Base-by-base conservation (phyloP, 2,797 vertebrate species). In the Enteromius radiatus region DNA sequence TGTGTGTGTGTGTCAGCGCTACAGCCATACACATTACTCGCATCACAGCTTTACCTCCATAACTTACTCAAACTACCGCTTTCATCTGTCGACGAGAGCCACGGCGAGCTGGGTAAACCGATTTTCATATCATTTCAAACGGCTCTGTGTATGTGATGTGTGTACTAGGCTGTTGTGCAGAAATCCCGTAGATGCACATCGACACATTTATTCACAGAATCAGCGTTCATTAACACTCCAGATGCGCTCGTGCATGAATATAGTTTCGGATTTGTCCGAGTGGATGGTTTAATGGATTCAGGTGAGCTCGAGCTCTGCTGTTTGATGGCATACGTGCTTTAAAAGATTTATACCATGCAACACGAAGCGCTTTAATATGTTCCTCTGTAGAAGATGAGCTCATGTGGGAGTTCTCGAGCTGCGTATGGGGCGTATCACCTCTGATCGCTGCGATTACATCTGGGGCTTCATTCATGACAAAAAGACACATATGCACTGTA, bases 341-440 rank as follows among this genome's bases (percentile, higher is more conserved):
- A 45, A 38, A 14, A 38, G 31, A 54, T 56, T 4, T 8, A 38
- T 56, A 31, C 4, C 23, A 12, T 36, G 5, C 15, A 41, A 0
- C 12, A 61, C 10, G 36, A 26, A 28, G 19, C 11, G 31, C n/a
- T n/a, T 36, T 5, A 6, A 33, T 36, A 1, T 23, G 47, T n/a
- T 54, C 2, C 8, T 56, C 6, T 36, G 2, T 8, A 6, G 28
- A 41, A 41, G 1, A 31, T 45, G 75, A 76, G 75, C 38, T 63
- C 33, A 56, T 75, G 73, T 75, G 33, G 33, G 73, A 76, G 74
- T 76, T 59, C 9, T 19, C 54, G 54, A 56, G 71, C 49, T 15
- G 74, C 36, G 54, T 12, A 26, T 63, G 74, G 74, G 75, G 75
- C 75, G 75, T 26, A 45, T 76, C 38, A 61, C 15, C 23, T 45